Evolutionary conservation across 2,888 invertebrate genomes (phyloP).

Genomic region (Stratiomys singularior): DNA sequence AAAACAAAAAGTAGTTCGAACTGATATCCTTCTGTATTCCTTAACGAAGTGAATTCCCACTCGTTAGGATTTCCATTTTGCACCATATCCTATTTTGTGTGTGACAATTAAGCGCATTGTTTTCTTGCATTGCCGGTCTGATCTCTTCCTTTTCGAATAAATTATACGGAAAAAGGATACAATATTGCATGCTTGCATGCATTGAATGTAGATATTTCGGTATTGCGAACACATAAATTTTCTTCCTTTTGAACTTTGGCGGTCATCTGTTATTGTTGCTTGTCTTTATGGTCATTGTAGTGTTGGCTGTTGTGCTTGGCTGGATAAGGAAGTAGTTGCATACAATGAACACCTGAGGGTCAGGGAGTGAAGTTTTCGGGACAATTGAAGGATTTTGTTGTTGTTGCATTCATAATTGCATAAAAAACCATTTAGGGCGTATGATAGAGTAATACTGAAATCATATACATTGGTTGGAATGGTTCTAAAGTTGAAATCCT

Average conservation of each 20-base stretch:
- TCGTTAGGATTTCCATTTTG: conserved; percentile 14
- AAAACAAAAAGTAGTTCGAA: background rate
- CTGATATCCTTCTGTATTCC: background rate
- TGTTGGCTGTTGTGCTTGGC: background rate
- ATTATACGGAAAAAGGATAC: conserved; percentile 28
- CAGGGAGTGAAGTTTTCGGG: background rate
- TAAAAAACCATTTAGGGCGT: too few relatives aligned
- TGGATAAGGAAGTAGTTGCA: background rate
- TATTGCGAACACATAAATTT: conserved; percentile 34
- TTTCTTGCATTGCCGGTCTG: background rate
- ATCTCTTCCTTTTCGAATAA: conserved; percentile 39
- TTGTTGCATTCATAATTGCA: too few relatives aligned
- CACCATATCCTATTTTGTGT: background rate
- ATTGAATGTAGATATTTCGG: conserved; percentile 16
- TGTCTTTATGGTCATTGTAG: conserved; percentile 4
- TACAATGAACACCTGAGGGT: background rate
- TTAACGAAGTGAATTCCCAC: conserved; percentile 42
- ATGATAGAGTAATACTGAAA: too few relatives aligned
- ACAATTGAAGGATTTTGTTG: too few relatives aligned
- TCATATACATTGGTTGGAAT: too few relatives aligned
- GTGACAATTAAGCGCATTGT: conserved; percentile 35
- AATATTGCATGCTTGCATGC: background rate
- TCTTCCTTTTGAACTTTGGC: conserved; percentile 44
- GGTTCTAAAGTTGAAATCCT: too few relatives aligned
- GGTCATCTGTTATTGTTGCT: conserved; percentile 14